Evolutionary conservation across 1,140 invertebrate species (phyloP).

Genomic region (Oedothorax gibbosus): DNA sequence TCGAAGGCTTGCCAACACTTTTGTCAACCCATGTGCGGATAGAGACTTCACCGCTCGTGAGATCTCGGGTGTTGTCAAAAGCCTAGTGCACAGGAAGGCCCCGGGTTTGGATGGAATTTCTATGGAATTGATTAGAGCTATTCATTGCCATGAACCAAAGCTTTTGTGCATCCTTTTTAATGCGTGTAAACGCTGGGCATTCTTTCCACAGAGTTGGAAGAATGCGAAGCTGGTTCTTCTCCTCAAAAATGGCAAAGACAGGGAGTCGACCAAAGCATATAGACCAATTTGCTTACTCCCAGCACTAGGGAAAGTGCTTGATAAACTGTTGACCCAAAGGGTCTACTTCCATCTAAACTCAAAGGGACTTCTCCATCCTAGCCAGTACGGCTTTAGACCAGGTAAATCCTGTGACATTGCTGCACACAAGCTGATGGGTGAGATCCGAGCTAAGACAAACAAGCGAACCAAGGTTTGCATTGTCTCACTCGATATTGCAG

Average conservation of each 20-base stretch:
- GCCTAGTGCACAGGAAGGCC: background rate
- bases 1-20: too few relatives aligned
- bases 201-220: slow-evolving; percentile 62
- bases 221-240: slow-evolving; percentile 60
- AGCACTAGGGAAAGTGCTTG: slow-evolving; percentile 15
- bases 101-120: background rate
- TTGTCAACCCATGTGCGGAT: background rate
- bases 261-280: slow-evolving; percentile 50
- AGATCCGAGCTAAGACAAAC: background rate
- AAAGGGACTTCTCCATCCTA: background rate
- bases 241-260: slow-evolving; percentile 63
- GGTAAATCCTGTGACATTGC: background rate
- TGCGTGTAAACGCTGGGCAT: background rate
- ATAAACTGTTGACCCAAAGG: slow-evolving; percentile 16
- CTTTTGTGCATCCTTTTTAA: background rate
- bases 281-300: slow-evolving; percentile 63
- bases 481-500: background rate
- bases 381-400: background rate
- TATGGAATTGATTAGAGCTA: background rate
- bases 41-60: background rate
- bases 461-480: background rate
- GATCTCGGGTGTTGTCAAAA: background rate
- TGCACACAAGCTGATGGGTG: background rate
- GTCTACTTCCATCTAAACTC: background rate
- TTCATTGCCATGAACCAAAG: background rate